Base-by-base conservation (phyloP, 2,113 vertebrate species). In the Butastur rufipennis region DNA sequence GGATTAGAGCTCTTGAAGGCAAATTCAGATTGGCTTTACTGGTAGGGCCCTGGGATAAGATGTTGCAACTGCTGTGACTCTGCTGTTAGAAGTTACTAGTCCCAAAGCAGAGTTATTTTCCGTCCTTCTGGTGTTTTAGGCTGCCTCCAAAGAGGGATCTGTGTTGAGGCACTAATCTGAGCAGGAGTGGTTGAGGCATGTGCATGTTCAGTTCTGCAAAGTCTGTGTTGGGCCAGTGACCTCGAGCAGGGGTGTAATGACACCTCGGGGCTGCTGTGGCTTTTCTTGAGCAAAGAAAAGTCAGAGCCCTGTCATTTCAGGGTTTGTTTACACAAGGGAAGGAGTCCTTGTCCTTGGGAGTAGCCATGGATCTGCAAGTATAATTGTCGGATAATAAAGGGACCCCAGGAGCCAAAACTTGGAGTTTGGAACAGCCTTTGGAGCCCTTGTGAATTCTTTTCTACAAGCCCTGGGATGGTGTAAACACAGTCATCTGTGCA, bases 211-310 rank as follows among this genome's bases (percentile, higher is more conserved):
- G 9, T 26, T 62, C 58, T 32, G 47, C 47, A 36, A 70, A 31
- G 43, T 4, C 62, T 16, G 6, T 1, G 2, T 36, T 1, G 14
- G 66, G 58, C 25, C n/a, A 3, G 18, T 12, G 45, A 15, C 66
- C 82, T 55, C 0, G 2, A 21, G 47, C 52, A 43, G 48, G 45
- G 78, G 4, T 53, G 65, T 5, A 32, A 32, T 25, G 67, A 40
- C 53, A 16, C 68, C 59, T 29, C 0, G 0, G n/a, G n/a, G 36
- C 40, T 75, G 40, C 71, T 13, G 32, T 0, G 4, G 52, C 45
- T 68, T 59, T 52, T 16, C 81, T 42, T 10, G 29, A 13, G 74
- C 56, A 6, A 14, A 47, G 56, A 53, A 16, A 29, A 75, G 52
- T 14, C 3, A 2, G 11, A 68, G 27, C n/a, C 40, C 63, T 61